Conservation (phyloP, 2,888 invertebrate genomes). For the Euzophera pinguis region DNA sequence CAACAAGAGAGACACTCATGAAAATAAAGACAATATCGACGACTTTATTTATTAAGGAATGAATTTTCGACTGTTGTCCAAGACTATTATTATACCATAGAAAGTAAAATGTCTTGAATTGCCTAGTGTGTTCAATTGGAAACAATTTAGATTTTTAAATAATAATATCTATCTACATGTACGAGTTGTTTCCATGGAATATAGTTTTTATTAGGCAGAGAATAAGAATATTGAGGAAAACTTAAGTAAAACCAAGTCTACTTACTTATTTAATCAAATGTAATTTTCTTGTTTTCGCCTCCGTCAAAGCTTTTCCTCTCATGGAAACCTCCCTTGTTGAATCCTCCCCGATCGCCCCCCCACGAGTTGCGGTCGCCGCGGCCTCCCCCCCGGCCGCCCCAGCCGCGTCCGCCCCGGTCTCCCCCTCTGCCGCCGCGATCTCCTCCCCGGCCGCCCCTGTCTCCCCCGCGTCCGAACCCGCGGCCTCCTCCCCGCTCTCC, state of each 20-base stretch:
- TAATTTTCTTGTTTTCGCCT: constrained; percentile 86
- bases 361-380: constrained; percentile 48
- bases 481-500: constrained; percentile 45
- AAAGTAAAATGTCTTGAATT: too few relatives aligned
- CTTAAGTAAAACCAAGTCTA: background rate
- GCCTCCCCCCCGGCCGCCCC: constrained; percentile 42
- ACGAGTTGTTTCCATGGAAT: too few relatives aligned
- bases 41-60: too few relatives aligned
- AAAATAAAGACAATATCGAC: too few relatives aligned
- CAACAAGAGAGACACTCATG: too few relatives aligned
- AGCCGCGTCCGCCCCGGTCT: constrained; percentile 32
- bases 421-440: constrained; percentile 45
- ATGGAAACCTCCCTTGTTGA: constrained; percentile 72
- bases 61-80: too few relatives aligned
- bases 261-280: constrained; percentile 80
- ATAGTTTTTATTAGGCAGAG: too few relatives aligned
- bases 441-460: constrained; percentile 43
- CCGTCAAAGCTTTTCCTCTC: constrained; percentile 83
- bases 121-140: too few relatives aligned
- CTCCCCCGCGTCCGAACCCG: constrained; percentile 44
- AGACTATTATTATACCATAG: too few relatives aligned
- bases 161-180: too few relatives aligned
- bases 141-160: too few relatives aligned
- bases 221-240: too few relatives aligned
- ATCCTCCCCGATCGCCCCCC: constrained; percentile 44